Conservation (phyloP, 2,797 vertebrate genomes). For the Eidolon dupreanum region DNA sequence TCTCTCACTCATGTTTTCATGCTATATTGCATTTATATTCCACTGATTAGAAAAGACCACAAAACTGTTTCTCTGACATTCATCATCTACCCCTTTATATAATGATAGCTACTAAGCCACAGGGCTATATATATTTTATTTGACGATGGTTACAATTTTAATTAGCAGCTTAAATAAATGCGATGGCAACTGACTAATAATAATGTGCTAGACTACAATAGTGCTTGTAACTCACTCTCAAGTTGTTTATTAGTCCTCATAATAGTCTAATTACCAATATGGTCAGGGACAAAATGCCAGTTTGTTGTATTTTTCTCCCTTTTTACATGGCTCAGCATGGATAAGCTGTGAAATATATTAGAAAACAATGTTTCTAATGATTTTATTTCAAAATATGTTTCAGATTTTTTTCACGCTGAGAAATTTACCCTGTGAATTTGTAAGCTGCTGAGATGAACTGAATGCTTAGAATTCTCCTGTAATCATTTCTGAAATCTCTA, state of each 20-base stretch:
- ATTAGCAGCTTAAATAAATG: conserved; percentile 52
- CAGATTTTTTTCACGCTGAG: conserved; percentile 63
- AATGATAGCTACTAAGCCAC: not conserved
- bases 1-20: conserved; percentile 38
- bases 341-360: conserved; percentile 75
- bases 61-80: not conserved
- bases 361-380: conserved; percentile 77
- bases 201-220: not conserved
- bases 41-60: conserved; percentile 16
- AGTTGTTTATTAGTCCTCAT: conserved; percentile 55
- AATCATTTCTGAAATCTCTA: conserved; percentile 42
- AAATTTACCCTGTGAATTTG: conserved; percentile 70
- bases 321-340: conserved; percentile 74
- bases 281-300: conserved; percentile 55
- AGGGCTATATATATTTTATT: conserved; percentile 4
- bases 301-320: conserved; percentile 47
- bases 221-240: conserved; percentile 16
- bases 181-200: not conserved
- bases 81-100: not conserved
- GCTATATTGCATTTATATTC: conserved; percentile 37
- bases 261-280: conserved; percentile 65
- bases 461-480: conserved; percentile 37
- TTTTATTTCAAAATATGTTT: conserved; percentile 78
- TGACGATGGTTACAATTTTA: not conserved
- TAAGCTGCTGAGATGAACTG: conserved; percentile 54